Evolutionary conservation across 2,888 invertebrate genomes (phyloP), one percentile per base, ranked within the genome.

Genomic region (Drosophila differens): DNA sequence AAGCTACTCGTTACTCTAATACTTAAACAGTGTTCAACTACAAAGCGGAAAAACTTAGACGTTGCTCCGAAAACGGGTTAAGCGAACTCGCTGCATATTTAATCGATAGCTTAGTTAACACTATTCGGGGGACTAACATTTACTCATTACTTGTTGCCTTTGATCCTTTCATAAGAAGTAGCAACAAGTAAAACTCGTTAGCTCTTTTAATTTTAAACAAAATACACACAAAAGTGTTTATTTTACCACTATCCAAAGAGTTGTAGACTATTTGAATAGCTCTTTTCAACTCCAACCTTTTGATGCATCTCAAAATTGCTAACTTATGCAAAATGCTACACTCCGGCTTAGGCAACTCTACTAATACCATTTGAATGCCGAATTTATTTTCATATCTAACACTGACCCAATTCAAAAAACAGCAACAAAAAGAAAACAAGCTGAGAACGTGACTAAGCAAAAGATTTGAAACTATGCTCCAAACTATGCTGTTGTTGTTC

Each of bases 381-480:
- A 60, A 74, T 81, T 72, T 65, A 69, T 78, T 82, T 82, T 65
- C 62, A 71, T 84, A 74, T 74, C 69, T 51, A 79, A 76, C 68
- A 72, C 67, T 76, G 83, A 80, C 70, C 76, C 83, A 88, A 73
- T 80, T 84, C 70, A 67, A 44, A 75, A 57, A 49, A 32, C 65
- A 59, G 47, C 66, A 57, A 60, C 58, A 66, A 41, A 63, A 30
- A 51, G 60, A 63, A 54, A 67, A 49, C 32, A 30, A 49, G 58
- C 52, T 16, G 28, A 63, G 62, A 57, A 83, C 86, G 87, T 86
- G 87, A 83, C 86, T 72, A 75, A 78, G 74, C 74, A 83, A 63
- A 66, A 81, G 65, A 79, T 85, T 79, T 72, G 66, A 51, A 51
- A 65, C 71, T 47, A 14, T 47, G 44, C 44, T 12, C 3, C 22